A percentile compares a stretch with the other conserved stretches of the same genome.
Evolutionary conservation across 2,113 vertebrate genomes (phyloP).

Genomic region (Gymnorhina tibicen): DNA sequence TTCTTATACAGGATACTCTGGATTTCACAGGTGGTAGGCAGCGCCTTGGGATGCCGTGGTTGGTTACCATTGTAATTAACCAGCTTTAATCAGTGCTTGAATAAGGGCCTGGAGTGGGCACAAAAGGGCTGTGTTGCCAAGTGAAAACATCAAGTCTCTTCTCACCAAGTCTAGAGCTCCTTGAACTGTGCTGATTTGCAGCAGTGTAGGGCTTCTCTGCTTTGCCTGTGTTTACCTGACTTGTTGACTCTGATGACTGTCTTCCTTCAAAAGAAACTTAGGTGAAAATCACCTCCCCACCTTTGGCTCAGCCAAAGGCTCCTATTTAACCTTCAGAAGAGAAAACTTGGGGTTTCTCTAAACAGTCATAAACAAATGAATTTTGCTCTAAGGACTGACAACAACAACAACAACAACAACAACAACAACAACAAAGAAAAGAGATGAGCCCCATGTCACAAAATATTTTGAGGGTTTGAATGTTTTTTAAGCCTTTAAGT

Average conservation of each 20-base stretch:
- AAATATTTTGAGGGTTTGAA: background rate
- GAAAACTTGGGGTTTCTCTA: background rate
- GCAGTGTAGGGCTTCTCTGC: background rate
- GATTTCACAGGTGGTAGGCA: conserved; percentile 8
- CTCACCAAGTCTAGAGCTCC: background rate
- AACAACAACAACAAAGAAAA: background rate
- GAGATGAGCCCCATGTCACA: background rate
- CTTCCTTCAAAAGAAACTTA: background rate
- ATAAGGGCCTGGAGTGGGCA: background rate
- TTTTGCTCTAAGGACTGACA: background rate
- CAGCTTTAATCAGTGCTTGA: background rate
- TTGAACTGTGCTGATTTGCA: background rate
- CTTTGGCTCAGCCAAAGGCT: background rate
- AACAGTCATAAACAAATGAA: background rate
- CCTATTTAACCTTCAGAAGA: background rate
- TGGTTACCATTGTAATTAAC: conserved; percentile 27
- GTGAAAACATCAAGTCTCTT: background rate
- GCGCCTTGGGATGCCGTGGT: background rate
- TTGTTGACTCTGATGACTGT: background rate
- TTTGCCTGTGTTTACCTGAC: background rate
- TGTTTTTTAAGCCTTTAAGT: background rate
- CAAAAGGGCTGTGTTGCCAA: background rate
- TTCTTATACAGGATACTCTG: background rate
- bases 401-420: background rate
- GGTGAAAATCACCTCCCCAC: background rate